These are phyloP conservation scores for Lytechinus pictus DNA, from an alignment of 35 echinoderm and acorn worm genomes.

Conservation along the genomic window DNA sequence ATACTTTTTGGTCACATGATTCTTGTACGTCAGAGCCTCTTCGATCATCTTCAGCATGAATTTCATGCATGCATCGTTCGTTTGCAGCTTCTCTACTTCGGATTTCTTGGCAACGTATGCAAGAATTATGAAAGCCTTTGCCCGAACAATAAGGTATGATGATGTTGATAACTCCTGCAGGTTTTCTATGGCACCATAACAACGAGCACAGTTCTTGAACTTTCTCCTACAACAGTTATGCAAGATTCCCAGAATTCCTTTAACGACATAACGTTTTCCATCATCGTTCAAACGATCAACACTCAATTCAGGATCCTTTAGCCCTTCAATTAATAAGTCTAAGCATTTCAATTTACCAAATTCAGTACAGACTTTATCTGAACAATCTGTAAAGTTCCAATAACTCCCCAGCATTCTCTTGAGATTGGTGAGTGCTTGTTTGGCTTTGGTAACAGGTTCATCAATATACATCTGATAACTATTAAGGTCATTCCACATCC, in stretches of 20 bases:
- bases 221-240: conserved; percentile 72
- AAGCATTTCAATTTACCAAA: conserved; percentile 62
- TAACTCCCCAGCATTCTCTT: conserved; percentile 71
- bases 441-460: conserved; percentile 38
- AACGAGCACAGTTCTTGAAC: conserved; percentile 45
- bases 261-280: conserved; percentile 64
- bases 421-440: conserved; percentile 59
- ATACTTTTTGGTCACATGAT: conserved; percentile 80
- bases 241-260: conserved; percentile 77
- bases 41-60: conserved; percentile 84
- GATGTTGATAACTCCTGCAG: conserved; percentile 52
- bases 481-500: conserved; percentile 60
- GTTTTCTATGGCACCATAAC: conserved; percentile 48
- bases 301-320: conserved; percentile 71
- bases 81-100: conserved; percentile 67
- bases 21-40: conserved; percentile 69
- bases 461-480: conserved; percentile 59
- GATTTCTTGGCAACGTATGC: conserved; percentile 80
- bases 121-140: conserved; percentile 66
- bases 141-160: conserved; percentile 76
- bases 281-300: conserved; percentile 67
- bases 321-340: conserved; percentile 66
- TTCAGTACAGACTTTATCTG: conserved; percentile 36
- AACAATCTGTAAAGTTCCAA: conserved; percentile 91
- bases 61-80: conserved; percentile 58